Evolutionary conservation across 2,113 vertebrate genomes (phyloP).

Genomic region (Tachycineta bicolor): DNA sequence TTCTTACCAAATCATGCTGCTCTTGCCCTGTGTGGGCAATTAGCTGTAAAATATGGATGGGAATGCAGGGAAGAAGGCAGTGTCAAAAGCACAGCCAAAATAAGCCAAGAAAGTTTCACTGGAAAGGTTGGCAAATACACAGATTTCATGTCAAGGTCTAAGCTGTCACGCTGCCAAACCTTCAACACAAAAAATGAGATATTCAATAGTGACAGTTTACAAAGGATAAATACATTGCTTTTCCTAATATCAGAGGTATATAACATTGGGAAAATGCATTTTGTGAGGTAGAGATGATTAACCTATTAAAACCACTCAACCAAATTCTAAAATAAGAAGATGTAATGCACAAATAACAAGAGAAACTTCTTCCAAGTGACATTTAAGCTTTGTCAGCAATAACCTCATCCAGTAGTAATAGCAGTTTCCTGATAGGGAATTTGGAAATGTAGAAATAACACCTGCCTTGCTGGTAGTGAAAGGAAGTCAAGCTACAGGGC

Average conservation of each 20-base stretch:
- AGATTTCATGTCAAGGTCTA: background rate
- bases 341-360: background rate
- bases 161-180: background rate
- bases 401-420: background rate
- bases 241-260: background rate
- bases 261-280: background rate
- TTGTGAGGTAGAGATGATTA: background rate
- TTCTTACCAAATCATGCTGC: background rate
- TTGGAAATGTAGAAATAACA: background rate
- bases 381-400: background rate
- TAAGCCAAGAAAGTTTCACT: background rate
- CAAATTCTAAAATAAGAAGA: background rate
- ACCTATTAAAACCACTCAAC: background rate
- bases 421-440: fast-evolving
- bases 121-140: background rate
- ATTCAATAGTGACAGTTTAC: background rate
- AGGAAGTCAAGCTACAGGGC: background rate
- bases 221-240: background rate
- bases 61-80: background rate
- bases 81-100: background rate
- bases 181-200: background rate
- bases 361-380: background rate
- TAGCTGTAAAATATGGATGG: background rate
- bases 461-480: background rate
- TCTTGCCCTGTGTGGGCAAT: background rate